Conservation (phyloP, 1,140 invertebrate genomes). For the Cephus cinctus region DNA sequence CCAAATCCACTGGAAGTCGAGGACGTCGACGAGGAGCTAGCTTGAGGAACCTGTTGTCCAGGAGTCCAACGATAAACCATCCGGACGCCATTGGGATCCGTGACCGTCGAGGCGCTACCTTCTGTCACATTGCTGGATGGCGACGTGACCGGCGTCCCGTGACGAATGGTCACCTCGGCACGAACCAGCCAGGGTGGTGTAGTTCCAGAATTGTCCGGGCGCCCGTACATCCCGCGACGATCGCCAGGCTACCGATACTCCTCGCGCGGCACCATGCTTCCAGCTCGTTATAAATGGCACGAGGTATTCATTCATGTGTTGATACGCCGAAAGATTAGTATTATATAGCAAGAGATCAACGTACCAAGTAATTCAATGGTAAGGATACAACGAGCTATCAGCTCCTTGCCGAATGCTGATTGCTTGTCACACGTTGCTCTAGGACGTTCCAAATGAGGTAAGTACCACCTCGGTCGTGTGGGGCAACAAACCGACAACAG, state of each 20-base stretch:
- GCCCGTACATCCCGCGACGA: conserved; percentile 25
- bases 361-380: no score
- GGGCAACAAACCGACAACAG: conserved; percentile 16
- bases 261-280: neutral
- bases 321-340: no score
- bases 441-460: neutral
- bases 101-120: conserved; percentile 14
- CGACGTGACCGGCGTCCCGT: conserved; percentile 28
- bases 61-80: conserved; percentile 58
- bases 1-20: conserved; percentile 29
- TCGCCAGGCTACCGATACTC: no score
- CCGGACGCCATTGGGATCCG: conserved; percentile 48
- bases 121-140: conserved; percentile 15
- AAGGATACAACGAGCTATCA: no score
- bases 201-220: conserved; percentile 16
- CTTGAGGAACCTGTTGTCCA: conserved; percentile 17
- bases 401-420: no score
- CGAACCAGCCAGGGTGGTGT: conserved; percentile 61
- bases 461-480: neutral
- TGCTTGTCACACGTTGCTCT: neutral
- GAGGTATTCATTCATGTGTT: neutral
- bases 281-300: neutral
- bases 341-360: no score
- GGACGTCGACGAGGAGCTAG: conserved; percentile 4
- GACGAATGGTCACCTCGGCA: conserved; percentile 61